Base-by-base conservation (phyloP, 2,888 invertebrate species). In the Lordiphosa fenestrarum region DNA sequence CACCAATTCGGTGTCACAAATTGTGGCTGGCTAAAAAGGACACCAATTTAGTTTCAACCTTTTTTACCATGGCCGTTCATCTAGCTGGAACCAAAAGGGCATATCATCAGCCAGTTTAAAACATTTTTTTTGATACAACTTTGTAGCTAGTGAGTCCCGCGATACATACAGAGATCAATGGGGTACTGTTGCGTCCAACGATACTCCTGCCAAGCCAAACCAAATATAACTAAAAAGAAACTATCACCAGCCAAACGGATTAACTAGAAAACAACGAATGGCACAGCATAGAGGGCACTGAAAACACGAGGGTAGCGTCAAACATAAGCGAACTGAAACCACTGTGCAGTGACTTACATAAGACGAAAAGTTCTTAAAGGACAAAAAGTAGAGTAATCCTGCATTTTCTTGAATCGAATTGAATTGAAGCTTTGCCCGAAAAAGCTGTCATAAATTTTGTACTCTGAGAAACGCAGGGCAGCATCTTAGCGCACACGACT, bases 1-100 rank as follows among this genome's bases (percentile, higher is more conserved):
- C 85, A 92, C 93, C 63, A 88, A 87, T 70, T 89, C 90, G 57
- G 87, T 90, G 42, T 88, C 89, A 60, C 89, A 90, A 69, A 82
- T 89, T 60, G 85, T 86, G 63, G 89, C 89, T 60, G 87, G 88
- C 72, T 88, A 88, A 73, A 73, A 73, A 51, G 30, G 23, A 6
- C 21, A 25, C 10, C n/a, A 4, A 13, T 19, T 21, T 30, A 30
- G 30, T 30, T 30, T 23, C 2, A 23, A 30, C 25, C n/a, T n/a
- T 19, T 10, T 19, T 15, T 30, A 30, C 30, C 3, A 3, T 30
- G 30, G 30, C 30, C 30, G 19, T 42, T 4, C 7, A 42, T 13
- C 2, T 15, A 25, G 30, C 13, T 15, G 30, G 30, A 44, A 13
- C 6, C 15, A 13, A 13, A 13, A 15, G 44, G 30, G 13, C 42